Evolutionary conservation across 1,140 invertebrate species (phyloP).

Genomic region (Trichonephila inaurata): DNA sequence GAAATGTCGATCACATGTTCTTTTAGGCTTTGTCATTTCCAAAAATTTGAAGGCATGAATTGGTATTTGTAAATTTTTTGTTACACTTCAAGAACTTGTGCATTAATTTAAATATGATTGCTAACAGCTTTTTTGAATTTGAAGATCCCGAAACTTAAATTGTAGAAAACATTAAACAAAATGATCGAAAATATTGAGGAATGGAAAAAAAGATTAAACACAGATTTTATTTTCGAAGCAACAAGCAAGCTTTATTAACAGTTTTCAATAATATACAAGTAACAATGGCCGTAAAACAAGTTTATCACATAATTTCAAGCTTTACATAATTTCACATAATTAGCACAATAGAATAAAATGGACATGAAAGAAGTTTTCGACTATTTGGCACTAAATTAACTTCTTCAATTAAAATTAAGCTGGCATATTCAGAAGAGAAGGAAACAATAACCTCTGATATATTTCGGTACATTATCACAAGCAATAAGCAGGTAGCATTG

Average conservation of each 20-base stretch:
- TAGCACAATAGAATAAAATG: constrained; percentile 75
- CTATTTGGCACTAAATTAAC: constrained; percentile 76
- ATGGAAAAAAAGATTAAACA: too few relatives aligned
- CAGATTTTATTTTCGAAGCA: constrained; percentile 46
- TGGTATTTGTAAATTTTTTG: too few relatives aligned
- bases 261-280: constrained; percentile 75
- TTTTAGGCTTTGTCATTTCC: too few relatives aligned
- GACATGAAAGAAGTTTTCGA: constrained; percentile 61
- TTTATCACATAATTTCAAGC: constrained; percentile 76
- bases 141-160: too few relatives aligned
- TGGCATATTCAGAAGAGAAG: constrained; percentile 57
- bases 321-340: constrained; percentile 41
- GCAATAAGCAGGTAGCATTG: constrained; percentile 65
- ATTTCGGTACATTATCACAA: constrained; percentile 63
- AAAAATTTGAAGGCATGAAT: too few relatives aligned
- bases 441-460: constrained; percentile 44
- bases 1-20: too few relatives aligned
- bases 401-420: constrained; percentile 69
- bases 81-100: too few relatives aligned
- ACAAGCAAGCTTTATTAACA: constrained; percentile 77
- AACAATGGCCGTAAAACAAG: constrained; percentile 75
- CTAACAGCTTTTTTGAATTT: too few relatives aligned
- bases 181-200: too few relatives aligned
- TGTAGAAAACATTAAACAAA: too few relatives aligned
- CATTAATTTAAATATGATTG: too few relatives aligned